A percentile compares a stretch with the other conserved stretches of the same genome.
phyloP scores from a whole-genome alignment of 2,797 vertebrate species.

The Phrynocephalus vlangalii region DNA sequence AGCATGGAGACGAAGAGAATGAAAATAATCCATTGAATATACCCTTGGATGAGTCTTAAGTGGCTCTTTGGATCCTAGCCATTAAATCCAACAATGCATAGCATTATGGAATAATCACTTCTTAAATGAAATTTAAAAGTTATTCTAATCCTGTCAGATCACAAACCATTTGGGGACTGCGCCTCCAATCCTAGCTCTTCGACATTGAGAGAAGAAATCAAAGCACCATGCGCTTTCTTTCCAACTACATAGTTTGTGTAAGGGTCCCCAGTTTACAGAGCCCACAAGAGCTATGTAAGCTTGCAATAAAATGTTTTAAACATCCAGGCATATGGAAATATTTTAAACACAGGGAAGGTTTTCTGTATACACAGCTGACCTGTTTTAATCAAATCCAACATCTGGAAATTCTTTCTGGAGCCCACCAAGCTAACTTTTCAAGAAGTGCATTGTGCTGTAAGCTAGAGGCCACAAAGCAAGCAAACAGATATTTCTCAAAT shows the following conservation, averaged over 20 bases:
- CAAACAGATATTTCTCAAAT: background rate
- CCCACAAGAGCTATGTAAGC: constrained; percentile 40
- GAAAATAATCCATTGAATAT: background rate
- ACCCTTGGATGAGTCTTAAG: background rate
- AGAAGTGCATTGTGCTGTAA: background rate
- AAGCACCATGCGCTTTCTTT: background rate
- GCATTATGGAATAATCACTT: background rate
- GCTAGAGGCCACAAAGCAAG: constrained; percentile 5
- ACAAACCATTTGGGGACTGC: background rate
- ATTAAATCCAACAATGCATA: background rate
- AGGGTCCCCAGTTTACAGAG: constrained; percentile 54
- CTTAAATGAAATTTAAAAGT: background rate
- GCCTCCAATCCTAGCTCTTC: background rate
- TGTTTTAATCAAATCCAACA: constrained; percentile 52
- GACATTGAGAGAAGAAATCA: background rate
- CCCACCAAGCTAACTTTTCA: constrained; percentile 39
- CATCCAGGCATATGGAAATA: constrained; percentile 63
- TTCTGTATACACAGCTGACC: constrained; percentile 31
- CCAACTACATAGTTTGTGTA: constrained; percentile 6
- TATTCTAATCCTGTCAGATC: background rate
- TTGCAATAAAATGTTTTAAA: constrained; percentile 58
- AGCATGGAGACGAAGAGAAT: background rate
- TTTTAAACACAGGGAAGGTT: constrained; percentile 49
- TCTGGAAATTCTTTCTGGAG: constrained; percentile 63
- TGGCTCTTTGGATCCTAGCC: background rate